phyloP scores from a whole-genome alignment of 2,113 vertebrate species.

The Regulus satrapa region DNA sequence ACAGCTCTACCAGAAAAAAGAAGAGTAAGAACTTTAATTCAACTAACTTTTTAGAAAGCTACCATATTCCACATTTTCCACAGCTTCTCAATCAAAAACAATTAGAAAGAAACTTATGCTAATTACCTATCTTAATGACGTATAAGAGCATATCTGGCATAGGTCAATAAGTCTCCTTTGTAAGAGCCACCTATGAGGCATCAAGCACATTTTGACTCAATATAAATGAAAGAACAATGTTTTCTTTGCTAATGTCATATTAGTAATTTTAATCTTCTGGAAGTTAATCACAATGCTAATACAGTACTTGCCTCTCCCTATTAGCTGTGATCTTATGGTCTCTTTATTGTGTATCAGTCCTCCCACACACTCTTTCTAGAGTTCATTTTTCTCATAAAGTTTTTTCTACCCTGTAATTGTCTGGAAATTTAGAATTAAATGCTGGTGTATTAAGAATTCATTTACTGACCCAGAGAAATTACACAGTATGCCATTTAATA shows the following conservation, averaged over 20 bases:
- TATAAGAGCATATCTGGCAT: background rate
- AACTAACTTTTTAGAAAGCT: background rate
- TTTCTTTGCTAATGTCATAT: conserved; percentile 12
- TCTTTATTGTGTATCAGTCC: background rate
- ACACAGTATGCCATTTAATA: background rate
- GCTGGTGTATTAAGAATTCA: background rate
- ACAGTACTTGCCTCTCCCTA: background rate
- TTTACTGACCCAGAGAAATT: background rate
- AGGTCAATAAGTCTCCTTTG: background rate
- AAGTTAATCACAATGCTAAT: conserved; percentile 13
- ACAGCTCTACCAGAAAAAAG: background rate
- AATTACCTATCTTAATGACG: background rate
- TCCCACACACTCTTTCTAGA: background rate
- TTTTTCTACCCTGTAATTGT: background rate
- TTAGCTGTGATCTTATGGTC: background rate
- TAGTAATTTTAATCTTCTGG: background rate
- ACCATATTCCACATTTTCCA: background rate
- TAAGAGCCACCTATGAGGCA: background rate
- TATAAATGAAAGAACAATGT: background rate
- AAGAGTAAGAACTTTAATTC: background rate
- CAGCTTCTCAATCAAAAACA: background rate
- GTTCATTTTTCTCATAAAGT: background rate
- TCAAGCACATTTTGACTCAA: background rate
- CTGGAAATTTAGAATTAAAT: conserved; percentile 1
- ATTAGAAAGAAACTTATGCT: background rate